phyloP scores from a whole-genome alignment of 2,113 vertebrate species.

The Catharus fuscescens region DNA sequence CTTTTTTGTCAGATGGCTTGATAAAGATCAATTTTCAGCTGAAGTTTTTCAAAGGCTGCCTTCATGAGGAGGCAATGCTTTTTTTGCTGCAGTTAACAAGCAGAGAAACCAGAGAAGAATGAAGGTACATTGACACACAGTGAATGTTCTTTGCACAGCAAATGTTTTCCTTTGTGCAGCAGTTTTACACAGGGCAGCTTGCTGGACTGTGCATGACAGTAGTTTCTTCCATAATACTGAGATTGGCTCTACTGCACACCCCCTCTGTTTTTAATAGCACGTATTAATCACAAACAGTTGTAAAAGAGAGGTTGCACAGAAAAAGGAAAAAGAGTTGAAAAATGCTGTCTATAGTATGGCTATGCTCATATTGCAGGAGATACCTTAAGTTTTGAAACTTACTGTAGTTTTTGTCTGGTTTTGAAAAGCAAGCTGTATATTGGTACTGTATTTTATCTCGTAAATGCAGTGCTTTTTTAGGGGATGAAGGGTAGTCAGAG shows the following conservation, averaged over 20 bases:
- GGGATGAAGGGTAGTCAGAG: background rate
- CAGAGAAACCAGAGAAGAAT: background rate
- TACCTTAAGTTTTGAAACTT: background rate
- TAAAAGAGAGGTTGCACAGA: background rate
- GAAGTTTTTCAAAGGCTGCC: slow-evolving; percentile 6
- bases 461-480: background rate
- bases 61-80: background rate
- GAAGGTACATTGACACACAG: background rate
- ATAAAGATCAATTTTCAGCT: slow-evolving; percentile 28
- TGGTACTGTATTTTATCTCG: background rate
- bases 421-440: background rate
- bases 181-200: background rate
- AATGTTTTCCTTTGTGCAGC: background rate
- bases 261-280: slow-evolving; percentile 13
- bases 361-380: background rate
- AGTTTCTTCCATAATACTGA: background rate
- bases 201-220: background rate
- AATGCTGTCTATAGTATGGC: background rate
- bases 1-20: slow-evolving; percentile 11
- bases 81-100: background rate
- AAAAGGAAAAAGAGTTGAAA: background rate
- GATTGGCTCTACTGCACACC: background rate
- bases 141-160: background rate
- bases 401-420: background rate
- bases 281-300: slow-evolving; percentile 37